Evolutionary conservation across 2,113 vertebrate genomes (phyloP).

Genomic region (Sylvilagus bachmani): DNA sequence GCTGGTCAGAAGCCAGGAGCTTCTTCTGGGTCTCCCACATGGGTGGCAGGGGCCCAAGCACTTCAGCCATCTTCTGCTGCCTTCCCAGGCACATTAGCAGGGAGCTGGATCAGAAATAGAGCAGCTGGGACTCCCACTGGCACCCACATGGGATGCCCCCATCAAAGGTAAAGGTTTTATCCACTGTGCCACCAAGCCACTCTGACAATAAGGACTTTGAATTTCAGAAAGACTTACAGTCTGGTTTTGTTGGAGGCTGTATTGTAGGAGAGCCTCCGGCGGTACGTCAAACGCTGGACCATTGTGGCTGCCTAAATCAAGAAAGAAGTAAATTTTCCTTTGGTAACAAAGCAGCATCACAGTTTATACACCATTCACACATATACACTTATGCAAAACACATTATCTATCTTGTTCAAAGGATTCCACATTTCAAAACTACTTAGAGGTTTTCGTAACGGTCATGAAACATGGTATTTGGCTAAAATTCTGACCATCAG

Average conservation of each 20-base stretch:
- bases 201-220: background rate
- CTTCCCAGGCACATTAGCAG: no score
- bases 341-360: background rate
- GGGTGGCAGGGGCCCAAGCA: no score
- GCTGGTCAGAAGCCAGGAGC: no score
- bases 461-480: background rate
- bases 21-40: no score
- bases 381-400: no score
- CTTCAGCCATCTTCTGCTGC: no score
- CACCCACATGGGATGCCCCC: no score
- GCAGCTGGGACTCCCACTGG: no score
- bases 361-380: background rate
- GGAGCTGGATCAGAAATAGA: no score
- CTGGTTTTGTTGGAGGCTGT: constrained; percentile 99
- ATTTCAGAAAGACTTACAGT: constrained; percentile 91
- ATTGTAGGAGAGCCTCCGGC: constrained; percentile 99
- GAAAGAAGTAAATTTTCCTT: constrained; percentile 26
- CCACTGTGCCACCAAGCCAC: no score
- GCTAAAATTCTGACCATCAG: background rate
- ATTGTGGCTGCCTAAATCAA: constrained; percentile 88
- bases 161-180: no score
- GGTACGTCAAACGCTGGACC: constrained; percentile 99
- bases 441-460: background rate
- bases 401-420: background rate
- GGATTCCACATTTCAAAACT: background rate